Conservation (phyloP, 2,797 vertebrate species). For the Tinamus major region DNA sequence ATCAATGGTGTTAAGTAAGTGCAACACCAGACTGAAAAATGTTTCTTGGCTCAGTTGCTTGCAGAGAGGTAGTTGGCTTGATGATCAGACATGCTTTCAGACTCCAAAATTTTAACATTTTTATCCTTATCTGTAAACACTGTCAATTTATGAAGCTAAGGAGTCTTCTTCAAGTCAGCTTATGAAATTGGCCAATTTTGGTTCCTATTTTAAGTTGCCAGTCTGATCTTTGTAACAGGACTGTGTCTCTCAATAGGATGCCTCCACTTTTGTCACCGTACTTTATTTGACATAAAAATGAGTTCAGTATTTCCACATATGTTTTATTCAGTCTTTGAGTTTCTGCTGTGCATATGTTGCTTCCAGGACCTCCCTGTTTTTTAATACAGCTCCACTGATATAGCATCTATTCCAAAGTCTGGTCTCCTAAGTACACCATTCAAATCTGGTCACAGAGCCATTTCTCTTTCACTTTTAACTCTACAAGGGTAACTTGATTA, state of each 20-base stretch:
- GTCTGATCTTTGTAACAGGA: neutral
- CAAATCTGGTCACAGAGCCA: neutral
- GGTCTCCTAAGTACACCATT: neutral
- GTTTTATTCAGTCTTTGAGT: neutral
- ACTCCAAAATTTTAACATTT: neutral
- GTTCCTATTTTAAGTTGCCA: neutral
- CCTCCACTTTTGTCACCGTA: fast-evolving
- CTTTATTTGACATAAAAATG: neutral
- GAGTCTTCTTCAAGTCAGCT: neutral
- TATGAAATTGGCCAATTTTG: neutral
- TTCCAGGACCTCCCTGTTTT: neutral
- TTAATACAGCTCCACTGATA: neutral
- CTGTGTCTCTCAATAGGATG: fast-evolving
- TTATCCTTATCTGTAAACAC: neutral
- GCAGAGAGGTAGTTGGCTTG: neutral
- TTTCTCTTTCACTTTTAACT: neutral
- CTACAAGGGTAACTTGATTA: neutral
- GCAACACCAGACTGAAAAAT: neutral
- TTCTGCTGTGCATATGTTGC: neutral
- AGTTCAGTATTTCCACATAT: neutral
- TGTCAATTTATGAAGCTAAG: neutral
- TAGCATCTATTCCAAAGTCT: neutral
- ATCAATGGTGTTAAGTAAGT: neutral
- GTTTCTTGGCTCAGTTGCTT: neutral
- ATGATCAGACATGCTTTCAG: neutral